phyloP scores from a whole-genome alignment of 2,888 invertebrate species.

The Tubulanus polymorphus region DNA sequence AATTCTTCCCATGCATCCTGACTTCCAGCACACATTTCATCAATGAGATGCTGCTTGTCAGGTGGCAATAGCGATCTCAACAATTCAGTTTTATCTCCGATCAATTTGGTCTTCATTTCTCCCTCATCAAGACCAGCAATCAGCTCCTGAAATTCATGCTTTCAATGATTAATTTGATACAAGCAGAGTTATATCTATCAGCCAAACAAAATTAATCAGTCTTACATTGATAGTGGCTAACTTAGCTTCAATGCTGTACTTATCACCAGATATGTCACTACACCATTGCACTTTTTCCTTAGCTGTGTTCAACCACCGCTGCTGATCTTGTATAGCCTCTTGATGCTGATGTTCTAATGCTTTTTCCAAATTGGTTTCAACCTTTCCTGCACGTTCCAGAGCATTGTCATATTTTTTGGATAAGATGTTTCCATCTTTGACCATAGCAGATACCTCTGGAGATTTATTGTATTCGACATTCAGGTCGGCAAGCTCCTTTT shows the following conservation, averaged over 20 bases:
- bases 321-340: constrained; percentile 76
- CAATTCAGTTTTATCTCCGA: constrained; percentile 68
- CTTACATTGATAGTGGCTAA: constrained; percentile 59
- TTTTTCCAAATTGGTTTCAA: constrained; percentile 59
- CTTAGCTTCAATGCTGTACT: constrained; percentile 89
- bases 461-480: constrained; percentile 38
- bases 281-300: constrained; percentile 87
- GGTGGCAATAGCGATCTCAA: constrained; percentile 36
- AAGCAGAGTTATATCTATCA: no score
- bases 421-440: constrained; percentile 40
- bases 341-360: constrained; percentile 83
- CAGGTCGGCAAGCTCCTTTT: constrained; percentile 61
- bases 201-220: no score
- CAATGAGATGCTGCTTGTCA: constrained; percentile 34
- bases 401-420: constrained; percentile 66
- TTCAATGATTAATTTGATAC: no score
- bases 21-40: constrained; percentile 51
- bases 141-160: constrained; percentile 36
- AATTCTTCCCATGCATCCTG: constrained; percentile 69
- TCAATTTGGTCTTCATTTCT: constrained; percentile 63
- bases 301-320: constrained; percentile 73
- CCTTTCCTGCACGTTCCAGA: constrained; percentile 71
- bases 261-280: constrained; percentile 73
- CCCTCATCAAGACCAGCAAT: constrained; percentile 64
- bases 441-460: constrained; percentile 40